Evolutionary conservation across 2,888 invertebrate genomes (phyloP).

Genomic region (Allygus modestus): DNA sequence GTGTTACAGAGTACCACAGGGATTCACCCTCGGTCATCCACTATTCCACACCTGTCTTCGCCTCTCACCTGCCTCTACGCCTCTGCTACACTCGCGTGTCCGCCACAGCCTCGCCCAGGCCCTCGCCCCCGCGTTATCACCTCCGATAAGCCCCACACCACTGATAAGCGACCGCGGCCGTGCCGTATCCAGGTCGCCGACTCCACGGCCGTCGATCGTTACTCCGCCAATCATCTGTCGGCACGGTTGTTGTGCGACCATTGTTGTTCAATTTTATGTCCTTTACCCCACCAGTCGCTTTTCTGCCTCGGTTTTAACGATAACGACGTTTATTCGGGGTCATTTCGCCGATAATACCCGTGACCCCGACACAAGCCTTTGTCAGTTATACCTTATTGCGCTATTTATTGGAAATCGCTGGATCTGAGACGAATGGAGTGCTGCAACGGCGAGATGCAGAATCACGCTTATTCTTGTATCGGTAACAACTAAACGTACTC

Average conservation of each 20-base stretch:
- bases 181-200: constrained; percentile 4
- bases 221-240: neutral
- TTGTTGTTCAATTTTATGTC: constrained; percentile 10
- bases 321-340: neutral
- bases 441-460: no score
- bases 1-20: neutral
- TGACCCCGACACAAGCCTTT: neutral
- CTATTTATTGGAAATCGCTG: neutral
- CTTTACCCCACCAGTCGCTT: constrained; percentile 10
- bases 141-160: neutral
- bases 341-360: neutral
- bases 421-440: neutral
- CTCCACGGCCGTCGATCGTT: neutral
- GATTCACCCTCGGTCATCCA: neutral
- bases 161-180: neutral
- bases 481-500: no score
- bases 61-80: constrained; percentile 10
- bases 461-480: no score
- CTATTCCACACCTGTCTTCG: neutral
- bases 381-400: neutral
- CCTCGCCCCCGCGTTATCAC: constrained; percentile 26
- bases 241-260: neutral
- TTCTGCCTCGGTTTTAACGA: neutral
- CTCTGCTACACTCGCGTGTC: no score
- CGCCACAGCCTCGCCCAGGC: neutral